phyloP scores from a whole-genome alignment of 2,888 invertebrate species.

The Folsomia manolachei region DNA sequence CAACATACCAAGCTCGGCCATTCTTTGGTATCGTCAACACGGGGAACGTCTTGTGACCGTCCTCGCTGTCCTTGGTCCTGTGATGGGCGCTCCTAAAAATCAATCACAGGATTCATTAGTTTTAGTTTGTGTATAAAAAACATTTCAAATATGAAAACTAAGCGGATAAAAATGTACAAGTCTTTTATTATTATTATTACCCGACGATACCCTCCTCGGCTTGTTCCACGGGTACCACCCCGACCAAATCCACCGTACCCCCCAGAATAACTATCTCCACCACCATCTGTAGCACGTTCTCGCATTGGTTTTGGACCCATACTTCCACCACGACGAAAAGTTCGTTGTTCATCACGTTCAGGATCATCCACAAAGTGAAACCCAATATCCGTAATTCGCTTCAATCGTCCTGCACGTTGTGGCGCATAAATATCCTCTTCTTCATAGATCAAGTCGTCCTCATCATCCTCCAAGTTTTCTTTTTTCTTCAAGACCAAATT shows the following conservation, averaged over 20 bases:
- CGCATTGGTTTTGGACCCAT: not conserved
- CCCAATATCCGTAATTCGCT: constrained; percentile 77
- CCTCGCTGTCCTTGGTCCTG: no score
- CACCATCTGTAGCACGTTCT: not conserved
- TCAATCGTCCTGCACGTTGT: constrained; percentile 80
- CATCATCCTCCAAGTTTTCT: constrained; percentile 62
- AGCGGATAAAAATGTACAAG: no score
- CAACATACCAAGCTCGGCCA: constrained; percentile 23
- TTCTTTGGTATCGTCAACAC: constrained; percentile 28
- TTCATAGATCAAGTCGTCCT: constrained; percentile 62
- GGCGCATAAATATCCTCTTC: constrained; percentile 58
- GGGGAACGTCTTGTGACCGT: constrained; percentile 17
- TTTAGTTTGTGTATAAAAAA: no score
- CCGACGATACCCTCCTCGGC: constrained; percentile 59
- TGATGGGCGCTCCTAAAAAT: constrained; percentile 14
- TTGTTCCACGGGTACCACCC: not conserved
- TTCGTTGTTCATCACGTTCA: constrained; percentile 57
- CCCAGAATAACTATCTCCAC: not conserved
- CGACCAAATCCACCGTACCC: constrained; percentile 24
- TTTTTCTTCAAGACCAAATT: constrained; percentile 77
- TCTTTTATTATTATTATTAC: no score
- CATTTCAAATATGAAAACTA: no score
- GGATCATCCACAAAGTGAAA: constrained; percentile 77
- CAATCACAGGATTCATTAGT: no score
- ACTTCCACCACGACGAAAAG: constrained; percentile 46